phyloP scores from a whole-genome alignment of 2,797 vertebrate genomes.

The Nasua narica region DNA sequence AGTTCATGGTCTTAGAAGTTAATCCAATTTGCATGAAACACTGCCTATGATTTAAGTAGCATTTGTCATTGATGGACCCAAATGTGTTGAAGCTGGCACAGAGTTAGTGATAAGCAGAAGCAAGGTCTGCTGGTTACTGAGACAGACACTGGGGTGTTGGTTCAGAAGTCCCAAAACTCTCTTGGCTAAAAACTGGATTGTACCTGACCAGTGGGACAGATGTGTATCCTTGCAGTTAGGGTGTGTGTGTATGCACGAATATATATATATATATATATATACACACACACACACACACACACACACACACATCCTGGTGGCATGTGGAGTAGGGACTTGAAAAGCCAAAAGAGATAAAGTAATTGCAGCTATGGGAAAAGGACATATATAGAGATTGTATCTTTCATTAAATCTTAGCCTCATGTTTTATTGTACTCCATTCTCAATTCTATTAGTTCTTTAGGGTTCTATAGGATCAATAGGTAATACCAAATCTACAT shows the following conservation, averaged over 20 bases:
- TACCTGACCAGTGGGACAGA: neutral
- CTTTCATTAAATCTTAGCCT: neutral
- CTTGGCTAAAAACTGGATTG: neutral
- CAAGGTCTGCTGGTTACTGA: neutral
- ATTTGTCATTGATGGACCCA: conserved; percentile 32
- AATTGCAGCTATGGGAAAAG: neutral
- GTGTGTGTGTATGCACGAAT: no score
- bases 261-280: no score
- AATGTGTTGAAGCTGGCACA: neutral
- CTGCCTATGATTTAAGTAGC: conserved; percentile 11
- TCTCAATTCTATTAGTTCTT: neutral
- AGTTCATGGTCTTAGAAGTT: neutral
- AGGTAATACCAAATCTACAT: neutral
- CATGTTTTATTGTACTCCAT: neutral
- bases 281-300: no score
- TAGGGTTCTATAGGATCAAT: neutral
- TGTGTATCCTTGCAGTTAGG: neutral
- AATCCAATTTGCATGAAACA: neutral
- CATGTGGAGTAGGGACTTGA: rapidly evolving
- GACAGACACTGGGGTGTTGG: neutral
- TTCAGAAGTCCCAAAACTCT: neutral
- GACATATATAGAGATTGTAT: neutral
- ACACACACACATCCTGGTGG: no score
- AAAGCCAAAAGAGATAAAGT: neutral
- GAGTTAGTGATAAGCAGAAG: neutral